Conservation (phyloP, 2,113 vertebrate genomes). For the Poecilia latipinna region DNA sequence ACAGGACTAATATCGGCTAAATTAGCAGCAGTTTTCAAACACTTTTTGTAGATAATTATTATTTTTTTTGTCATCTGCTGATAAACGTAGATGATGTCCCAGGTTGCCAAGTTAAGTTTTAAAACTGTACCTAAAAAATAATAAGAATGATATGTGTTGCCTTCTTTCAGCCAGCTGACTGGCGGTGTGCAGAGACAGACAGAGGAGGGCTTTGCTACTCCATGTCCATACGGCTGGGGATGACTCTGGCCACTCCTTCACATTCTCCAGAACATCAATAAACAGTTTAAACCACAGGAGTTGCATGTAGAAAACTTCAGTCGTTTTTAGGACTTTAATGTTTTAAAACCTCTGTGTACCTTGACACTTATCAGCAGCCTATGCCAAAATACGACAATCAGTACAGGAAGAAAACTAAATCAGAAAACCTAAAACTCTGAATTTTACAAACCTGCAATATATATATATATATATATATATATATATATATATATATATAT, state of each 20-base stretch:
- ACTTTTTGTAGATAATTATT: neutral
- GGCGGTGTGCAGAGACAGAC: neutral
- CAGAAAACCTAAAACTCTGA: neutral
- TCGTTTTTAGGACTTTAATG: neutral
- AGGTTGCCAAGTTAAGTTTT: neutral
- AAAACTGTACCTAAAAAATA: neutral
- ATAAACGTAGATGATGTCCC: neutral
- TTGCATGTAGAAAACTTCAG: neutral
- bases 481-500: no score
- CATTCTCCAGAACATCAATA: neutral
- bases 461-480: no score
- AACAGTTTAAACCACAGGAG: neutral
- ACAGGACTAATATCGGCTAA: neutral
- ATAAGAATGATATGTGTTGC: neutral
- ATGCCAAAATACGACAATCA: neutral
- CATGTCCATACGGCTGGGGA: neutral
- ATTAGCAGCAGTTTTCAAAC: no score
- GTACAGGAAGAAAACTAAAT: no score
- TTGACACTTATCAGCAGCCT: neutral
- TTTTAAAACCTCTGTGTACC: neutral
- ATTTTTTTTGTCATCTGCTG: neutral
- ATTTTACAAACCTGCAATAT: no score
- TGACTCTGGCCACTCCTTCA: neutral
- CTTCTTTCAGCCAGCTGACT: neutral
- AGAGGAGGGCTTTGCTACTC: neutral